Base-by-base conservation (phyloP, 2,113 vertebrate genomes). In the Austrofundulus limnaeus region DNA sequence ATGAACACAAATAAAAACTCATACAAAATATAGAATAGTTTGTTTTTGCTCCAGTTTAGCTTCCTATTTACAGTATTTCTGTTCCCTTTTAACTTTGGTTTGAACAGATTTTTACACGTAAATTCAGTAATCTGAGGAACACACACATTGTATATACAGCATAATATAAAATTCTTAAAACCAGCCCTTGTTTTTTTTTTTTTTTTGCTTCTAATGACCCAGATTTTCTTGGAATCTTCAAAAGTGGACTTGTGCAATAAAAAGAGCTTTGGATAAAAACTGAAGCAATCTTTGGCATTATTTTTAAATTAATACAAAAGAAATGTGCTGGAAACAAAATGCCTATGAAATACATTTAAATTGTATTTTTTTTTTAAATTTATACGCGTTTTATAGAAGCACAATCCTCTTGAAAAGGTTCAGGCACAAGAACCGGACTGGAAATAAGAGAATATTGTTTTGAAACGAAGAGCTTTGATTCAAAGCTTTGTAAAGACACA, bases 41-140 rank as follows among this genome's bases (percentile, higher is more conserved):
- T 31, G 20, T 37, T 67, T 45, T 61, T 70, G 49, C 38, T 85
- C 57, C 52, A 72, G 55, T 75, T 81, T 41, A 21, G 17, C 75
- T 51, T 61, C 62, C 41, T 60, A 57, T 46, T 60, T n/a, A 73
- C 16, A 58, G 9, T 12, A 19, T 66, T 14, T 57, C 11, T 23
- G 13, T 69, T 51, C 37, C 52, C 42, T 56, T 81, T 57, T 48
- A 59, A 56, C 64, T 47, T 45, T 21, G 23, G 46, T 54, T 23
- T 42, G 48, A 78, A 70, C 68, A 60, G 73, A 54, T 14, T 28
- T 3, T 4, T 28, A 16, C 12, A 25, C 21, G 5, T 49, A 49
- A 49, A 49, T 24, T 49, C 21, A 20, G 23, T 34, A 2, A 28
- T 54, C 31, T 38, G 28, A 54, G 6, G 5, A 20, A 54, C 12